Conservation (phyloP, 2,113 vertebrate genomes). For the Scolopax mira region DNA sequence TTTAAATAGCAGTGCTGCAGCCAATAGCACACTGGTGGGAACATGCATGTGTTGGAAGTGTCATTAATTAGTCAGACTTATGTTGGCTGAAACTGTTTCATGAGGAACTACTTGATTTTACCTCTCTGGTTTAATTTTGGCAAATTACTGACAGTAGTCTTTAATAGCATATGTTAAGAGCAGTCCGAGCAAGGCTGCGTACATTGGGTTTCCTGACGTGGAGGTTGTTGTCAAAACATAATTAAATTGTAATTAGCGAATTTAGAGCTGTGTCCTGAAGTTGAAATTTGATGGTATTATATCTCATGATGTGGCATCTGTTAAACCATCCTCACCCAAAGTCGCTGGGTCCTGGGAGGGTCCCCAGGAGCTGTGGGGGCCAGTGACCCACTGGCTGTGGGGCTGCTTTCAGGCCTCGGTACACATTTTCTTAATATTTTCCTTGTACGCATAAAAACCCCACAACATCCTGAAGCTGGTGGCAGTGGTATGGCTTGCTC, state of each 20-base stretch:
- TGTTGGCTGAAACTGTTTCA: neutral
- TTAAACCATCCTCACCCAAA: neutral
- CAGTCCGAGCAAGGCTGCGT: neutral
- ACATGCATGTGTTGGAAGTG: neutral
- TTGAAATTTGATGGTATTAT: neutral
- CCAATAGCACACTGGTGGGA: neutral
- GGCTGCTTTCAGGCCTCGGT: neutral
- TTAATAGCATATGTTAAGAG: neutral
- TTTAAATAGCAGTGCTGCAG: neutral
- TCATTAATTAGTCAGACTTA: neutral
- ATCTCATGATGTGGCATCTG: neutral
- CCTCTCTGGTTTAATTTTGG: neutral
- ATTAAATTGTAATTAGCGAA: neutral
- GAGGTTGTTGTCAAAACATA: neutral
- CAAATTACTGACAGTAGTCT: neutral
- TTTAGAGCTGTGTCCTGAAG: neutral
- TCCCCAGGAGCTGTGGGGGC: neutral
- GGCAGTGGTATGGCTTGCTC: neutral
- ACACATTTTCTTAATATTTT: neutral
- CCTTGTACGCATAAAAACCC: neutral
- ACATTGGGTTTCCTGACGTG: neutral
- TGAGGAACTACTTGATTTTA: neutral
- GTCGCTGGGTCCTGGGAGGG: neutral
- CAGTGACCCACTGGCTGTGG: neutral
- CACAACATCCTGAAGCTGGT: neutral